phyloP scores from a whole-genome alignment of 2,797 vertebrate species.

The Sebastes taczanowskii region DNA sequence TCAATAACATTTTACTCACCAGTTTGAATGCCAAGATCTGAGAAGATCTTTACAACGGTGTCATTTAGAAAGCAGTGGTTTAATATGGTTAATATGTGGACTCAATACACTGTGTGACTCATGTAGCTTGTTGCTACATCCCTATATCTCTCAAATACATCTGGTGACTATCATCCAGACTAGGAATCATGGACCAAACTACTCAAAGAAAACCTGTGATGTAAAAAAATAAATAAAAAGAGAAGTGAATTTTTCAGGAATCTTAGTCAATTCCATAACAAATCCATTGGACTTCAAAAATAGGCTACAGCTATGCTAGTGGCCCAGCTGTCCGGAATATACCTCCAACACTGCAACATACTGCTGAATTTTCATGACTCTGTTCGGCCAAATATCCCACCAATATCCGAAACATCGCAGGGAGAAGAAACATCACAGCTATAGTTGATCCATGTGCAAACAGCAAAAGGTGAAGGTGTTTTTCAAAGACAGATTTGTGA shows the following conservation, averaged over 20 bases:
- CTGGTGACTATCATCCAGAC: background rate
- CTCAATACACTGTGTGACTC: too few relatives aligned
- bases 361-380: background rate
- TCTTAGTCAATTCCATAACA: background rate
- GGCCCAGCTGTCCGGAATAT: background rate
- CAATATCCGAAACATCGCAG: background rate
- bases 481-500: constrained; percentile 21
- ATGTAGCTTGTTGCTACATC: background rate
- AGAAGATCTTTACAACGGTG: background rate
- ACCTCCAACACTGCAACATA: background rate
- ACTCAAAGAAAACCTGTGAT: too few relatives aligned
- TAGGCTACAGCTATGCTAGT: background rate
- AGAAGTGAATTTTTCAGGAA: too few relatives aligned
- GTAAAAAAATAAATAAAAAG: too few relatives aligned
- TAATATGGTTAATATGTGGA: background rate
- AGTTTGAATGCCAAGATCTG: background rate
- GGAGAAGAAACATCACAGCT: background rate
- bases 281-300: background rate
- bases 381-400: background rate
- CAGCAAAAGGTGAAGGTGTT: constrained; percentile 11
- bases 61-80: background rate
- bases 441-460: background rate
- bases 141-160: background rate
- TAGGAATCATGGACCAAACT: background rate
- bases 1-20: background rate